Conservation (phyloP, 2,888 invertebrate species). For the Euproctis similis region DNA sequence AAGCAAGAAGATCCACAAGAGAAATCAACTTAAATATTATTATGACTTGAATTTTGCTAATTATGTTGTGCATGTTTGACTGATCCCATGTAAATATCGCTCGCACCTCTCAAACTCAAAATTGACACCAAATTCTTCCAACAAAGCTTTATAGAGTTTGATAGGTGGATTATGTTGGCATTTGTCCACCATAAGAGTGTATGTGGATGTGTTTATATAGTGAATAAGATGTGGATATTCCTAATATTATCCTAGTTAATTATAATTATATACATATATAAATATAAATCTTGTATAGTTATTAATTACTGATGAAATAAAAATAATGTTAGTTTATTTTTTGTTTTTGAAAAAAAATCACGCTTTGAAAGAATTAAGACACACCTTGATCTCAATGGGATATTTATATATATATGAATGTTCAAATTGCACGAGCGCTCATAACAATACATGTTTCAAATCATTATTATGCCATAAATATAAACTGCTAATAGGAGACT, state of each 20-base stretch:
- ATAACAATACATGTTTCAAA: constrained; percentile 36
- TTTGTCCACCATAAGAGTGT: constrained; percentile 63
- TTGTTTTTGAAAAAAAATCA: no score
- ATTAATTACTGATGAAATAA: constrained; percentile 51
- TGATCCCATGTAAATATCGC: constrained; percentile 64
- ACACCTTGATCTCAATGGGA: constrained; percentile 62
- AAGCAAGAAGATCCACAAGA: constrained; percentile 71
- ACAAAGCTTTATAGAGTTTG: constrained; percentile 60
- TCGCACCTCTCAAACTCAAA: constrained; percentile 50
- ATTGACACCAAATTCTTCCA: constrained; percentile 70
- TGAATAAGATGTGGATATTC: constrained; percentile 73
- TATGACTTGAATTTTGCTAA: constrained; percentile 34
- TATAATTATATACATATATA: no score
- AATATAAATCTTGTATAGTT: constrained; percentile 63
- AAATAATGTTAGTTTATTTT: constrained; percentile 44
- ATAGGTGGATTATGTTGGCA: constrained; percentile 56
- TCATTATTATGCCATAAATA: constrained; percentile 34
- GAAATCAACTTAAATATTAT: constrained; percentile 52
- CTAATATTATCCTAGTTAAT: constrained; percentile 61
- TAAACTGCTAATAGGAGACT: constrained; percentile 28
- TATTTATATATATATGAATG: constrained; percentile 39
- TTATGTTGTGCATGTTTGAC: constrained; percentile 51
- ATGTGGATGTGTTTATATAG: constrained; percentile 72
- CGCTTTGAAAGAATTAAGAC: constrained; percentile 49
- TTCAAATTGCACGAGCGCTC: constrained; percentile 34